Evolutionary conservation across 1,140 invertebrate species (phyloP).

Genomic region (Vollenhovia emeryi): DNA sequence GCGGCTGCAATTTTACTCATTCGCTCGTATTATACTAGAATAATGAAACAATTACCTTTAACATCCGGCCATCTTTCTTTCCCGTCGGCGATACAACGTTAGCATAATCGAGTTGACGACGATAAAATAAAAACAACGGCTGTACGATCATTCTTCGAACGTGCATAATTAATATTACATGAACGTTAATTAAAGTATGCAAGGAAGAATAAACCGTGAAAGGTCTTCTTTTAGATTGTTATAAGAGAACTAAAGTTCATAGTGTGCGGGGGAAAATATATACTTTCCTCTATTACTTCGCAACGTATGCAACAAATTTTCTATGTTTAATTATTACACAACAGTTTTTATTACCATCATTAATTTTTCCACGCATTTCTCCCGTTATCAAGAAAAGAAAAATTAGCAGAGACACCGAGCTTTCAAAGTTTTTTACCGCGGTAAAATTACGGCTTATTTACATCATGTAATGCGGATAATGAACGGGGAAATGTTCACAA

Average conservation of each 20-base stretch:
- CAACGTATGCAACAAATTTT: not conserved
- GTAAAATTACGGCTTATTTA: too few species aligned
- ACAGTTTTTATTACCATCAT: not conserved
- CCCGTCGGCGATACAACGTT: not conserved
- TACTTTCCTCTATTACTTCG: not conserved
- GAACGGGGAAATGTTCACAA: not conserved
- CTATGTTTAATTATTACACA: not conserved
- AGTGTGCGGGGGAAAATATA: not conserved
- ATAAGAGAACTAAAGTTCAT: not conserved
- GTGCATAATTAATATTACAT: not conserved
- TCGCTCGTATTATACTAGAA: not conserved
- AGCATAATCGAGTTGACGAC: not conserved
- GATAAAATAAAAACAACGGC: constrained; percentile 7
- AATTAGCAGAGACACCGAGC: not conserved
- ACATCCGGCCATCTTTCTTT: not conserved
- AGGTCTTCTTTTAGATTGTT: not conserved
- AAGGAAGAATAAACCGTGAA: not conserved
- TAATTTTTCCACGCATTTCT: not conserved
- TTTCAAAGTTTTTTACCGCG: not conserved
- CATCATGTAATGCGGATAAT: not conserved
- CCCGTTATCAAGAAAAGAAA: not conserved
- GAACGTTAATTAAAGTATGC: not conserved
- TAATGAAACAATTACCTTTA: not conserved
- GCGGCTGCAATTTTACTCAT: not conserved
- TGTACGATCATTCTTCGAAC: not conserved